Evolutionary conservation across 2,888 invertebrate genomes (phyloP).

Genomic region (Atethmia centrago): DNA sequence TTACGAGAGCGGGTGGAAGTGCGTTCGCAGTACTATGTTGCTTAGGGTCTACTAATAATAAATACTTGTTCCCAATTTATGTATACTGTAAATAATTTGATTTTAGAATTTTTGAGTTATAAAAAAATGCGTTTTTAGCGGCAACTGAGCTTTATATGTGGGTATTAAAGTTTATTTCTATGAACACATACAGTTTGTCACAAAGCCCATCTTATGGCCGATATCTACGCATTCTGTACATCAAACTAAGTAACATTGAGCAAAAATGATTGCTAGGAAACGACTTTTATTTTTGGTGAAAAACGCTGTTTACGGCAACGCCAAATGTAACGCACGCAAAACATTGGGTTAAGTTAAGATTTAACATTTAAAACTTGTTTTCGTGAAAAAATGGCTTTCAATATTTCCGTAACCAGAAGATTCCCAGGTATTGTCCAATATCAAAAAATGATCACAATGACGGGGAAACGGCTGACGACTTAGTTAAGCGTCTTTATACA

Average conservation of each 20-base stretch:
- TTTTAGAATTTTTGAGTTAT: background rate
- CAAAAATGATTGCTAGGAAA: background rate
- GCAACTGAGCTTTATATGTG: background rate
- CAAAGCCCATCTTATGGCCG: background rate
- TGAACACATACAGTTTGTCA: background rate
- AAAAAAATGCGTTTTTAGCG: too few species aligned
- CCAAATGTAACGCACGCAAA: background rate
- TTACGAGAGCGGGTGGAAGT: background rate
- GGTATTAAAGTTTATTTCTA: background rate
- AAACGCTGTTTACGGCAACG: background rate
- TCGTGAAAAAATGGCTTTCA: background rate
- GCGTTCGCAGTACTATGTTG: background rate
- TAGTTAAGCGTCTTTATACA: background rate
- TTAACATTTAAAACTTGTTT: too few species aligned
- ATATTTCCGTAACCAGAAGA: background rate
- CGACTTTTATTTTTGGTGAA: background rate
- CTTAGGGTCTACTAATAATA: background rate
- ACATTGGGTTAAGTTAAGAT: too few species aligned
- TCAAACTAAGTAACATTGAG: background rate
- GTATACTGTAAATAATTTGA: background rate
- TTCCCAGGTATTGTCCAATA: background rate
- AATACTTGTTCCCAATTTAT: background rate
- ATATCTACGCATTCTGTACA: background rate
- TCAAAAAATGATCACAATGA: background rate
- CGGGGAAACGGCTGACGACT: background rate